Base-by-base conservation (phyloP, 2,113 vertebrate species). In the Arenaria interpres region DNA sequence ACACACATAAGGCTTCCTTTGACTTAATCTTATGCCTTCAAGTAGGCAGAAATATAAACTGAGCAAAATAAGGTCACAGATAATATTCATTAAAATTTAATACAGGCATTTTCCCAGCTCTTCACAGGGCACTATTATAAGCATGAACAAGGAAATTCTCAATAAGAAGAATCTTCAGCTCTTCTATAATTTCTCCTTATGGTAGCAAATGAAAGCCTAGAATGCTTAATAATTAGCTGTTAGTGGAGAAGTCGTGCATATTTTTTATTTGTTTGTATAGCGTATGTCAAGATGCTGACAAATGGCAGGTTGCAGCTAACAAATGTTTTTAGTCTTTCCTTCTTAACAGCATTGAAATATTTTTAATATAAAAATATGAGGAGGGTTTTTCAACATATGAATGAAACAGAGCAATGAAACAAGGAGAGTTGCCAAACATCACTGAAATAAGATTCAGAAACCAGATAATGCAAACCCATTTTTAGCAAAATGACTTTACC, bases 61-160 rank as follows among this genome's bases (percentile, higher is more conserved):
- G 35, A 87, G 16, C 6, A 63, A 93, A 92, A 92, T 74, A 53
- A 27, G 12, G 50, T 89, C 50, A 71, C 28, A 48, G 33, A 86
- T 62, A 86, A 74, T 56, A 72, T 54, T 83, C 18, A 84, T 84
- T 91, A 92, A 91, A 81, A 89, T 84, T 92, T 95, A 92, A 86
- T 66, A 56, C 9, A 60, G 11, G 2, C 16, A 35, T 89, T 94
- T 90, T 80, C 19, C 35, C 21, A 53, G 24, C 14, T 71, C 9
- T 81, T 91, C 50, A 53, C 2, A 5, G 17, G 17, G 8, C 28
- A 66, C 3, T 64, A 85, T 51, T 68, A 21, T 45, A 66, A 62
- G 27, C 35, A 71, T 51, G 51, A 90, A 37, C 45, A 74, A 83
- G 22, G 37, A 83, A 53, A 88, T 86, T 41, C 32, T 90, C 19